Conservation (phyloP, 2,113 vertebrate genomes). For the human (Homo sapiens) region DNA sequence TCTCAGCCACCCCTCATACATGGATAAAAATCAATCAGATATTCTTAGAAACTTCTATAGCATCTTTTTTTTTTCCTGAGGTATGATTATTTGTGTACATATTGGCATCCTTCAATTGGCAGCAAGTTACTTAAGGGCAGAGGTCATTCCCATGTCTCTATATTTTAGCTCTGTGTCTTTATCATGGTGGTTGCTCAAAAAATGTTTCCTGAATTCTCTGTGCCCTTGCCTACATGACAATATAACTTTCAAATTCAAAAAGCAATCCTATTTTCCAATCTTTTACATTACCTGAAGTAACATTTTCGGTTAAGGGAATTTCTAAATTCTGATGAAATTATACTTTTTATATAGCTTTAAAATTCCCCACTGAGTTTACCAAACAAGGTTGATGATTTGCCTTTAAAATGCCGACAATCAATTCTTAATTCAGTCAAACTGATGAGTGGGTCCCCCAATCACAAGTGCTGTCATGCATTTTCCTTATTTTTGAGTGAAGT, state of each 20-base stretch:
- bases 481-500: background rate
- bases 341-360: background rate
- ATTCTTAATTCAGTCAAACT: slow-evolving; percentile 28
- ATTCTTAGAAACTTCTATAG: background rate
- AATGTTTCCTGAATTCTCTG: background rate
- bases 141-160: background rate
- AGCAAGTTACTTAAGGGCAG: background rate
- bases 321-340: slow-evolving; percentile 49
- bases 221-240: background rate
- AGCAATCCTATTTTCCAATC: background rate
- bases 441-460: background rate
- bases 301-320: slow-evolving; percentile 29
- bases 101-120: background rate
- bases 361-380: background rate
- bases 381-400: background rate
- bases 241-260: background rate
- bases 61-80: background rate
- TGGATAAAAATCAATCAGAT: background rate
- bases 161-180: background rate
- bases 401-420: slow-evolving; percentile 14
- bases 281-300: background rate
- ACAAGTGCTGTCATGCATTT: background rate
- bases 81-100: background rate
- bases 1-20: background rate
- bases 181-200: background rate